phyloP scores from a whole-genome alignment of 2,797 vertebrate genomes.

The Allenopithecus nigroviridis region DNA sequence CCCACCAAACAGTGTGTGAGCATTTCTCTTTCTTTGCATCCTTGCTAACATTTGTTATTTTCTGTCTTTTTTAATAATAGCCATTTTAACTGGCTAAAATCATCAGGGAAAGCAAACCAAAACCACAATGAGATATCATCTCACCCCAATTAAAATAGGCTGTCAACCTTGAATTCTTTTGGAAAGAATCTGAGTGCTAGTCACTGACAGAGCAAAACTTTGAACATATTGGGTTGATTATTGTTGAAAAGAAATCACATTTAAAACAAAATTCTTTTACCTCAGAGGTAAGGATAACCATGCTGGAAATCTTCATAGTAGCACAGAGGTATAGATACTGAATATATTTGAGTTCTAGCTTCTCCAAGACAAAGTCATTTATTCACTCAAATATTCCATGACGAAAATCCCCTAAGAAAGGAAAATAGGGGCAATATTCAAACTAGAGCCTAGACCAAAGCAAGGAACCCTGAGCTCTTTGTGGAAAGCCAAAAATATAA shows the following conservation, averaged over 20 bases:
- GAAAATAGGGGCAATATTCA: neutral
- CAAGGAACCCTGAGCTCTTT: neutral
- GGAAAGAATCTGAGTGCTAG: neutral
- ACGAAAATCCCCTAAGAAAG: neutral
- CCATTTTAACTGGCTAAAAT: neutral
- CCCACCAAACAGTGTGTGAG: neutral
- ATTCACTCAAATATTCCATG: neutral
- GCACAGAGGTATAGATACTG: neutral
- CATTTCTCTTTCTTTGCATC: neutral
- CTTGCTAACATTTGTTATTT: neutral
- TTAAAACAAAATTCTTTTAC: slow-evolving; percentile 1
- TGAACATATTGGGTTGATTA: neutral
- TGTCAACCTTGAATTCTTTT: neutral
- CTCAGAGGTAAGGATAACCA: neutral
- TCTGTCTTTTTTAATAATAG: neutral
- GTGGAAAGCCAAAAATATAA: neutral
- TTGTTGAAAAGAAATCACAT: neutral
- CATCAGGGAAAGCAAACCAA: neutral
- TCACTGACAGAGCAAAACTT: neutral
- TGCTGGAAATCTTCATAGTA: neutral
- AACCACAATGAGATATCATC: neutral
- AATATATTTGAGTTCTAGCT: neutral
- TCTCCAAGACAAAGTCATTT: neutral
- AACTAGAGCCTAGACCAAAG: neutral
- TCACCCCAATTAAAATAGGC: neutral